Evolutionary conservation across 37 sponge, comb jelly and placozoan genomes (phyloP).

Genomic region (Dysidea cf. avara): DNA sequence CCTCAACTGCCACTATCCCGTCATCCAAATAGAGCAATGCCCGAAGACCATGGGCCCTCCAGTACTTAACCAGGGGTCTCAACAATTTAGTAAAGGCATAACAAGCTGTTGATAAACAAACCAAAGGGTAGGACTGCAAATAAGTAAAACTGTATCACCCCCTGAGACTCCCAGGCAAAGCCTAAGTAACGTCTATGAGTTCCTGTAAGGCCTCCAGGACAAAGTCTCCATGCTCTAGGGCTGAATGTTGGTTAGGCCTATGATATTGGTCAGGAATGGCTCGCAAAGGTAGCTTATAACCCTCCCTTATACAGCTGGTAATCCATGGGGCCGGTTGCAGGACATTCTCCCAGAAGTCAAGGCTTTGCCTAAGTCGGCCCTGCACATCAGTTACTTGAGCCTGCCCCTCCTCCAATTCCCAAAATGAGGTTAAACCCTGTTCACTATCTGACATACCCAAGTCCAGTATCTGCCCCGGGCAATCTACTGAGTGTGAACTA

Average conservation of each 20-base stretch:
- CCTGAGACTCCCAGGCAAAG: conserved; percentile 20
- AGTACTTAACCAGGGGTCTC: no score
- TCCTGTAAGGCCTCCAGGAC: conserved; percentile 2
- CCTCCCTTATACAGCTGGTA: neutral
- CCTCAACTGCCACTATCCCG: no score
- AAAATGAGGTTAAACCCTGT: no score
- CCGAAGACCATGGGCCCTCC: conserved; percentile 24
- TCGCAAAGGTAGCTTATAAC: conserved; percentile 12
- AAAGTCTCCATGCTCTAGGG: conserved; percentile 12
- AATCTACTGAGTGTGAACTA: no score
- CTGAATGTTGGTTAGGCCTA: conserved; percentile 1
- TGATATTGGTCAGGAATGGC: neutral
- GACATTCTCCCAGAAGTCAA: conserved; percentile 88
- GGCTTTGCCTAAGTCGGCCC: conserved; percentile 86
- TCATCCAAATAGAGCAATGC: conserved; percentile 37
- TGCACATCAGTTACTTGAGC: no score
- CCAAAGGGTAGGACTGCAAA: conserved; percentile 49
- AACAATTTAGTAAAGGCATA: no score
- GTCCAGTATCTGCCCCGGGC: no score
- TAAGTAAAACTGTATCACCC: neutral
- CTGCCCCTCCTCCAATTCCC: no score
- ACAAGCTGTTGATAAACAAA: no score
- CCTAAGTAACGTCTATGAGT: no score
- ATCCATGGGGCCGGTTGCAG: no score
- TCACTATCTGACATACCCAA: no score